Conservation (phyloP, 1,140 invertebrate genomes). For the Euwallacea similis region DNA sequence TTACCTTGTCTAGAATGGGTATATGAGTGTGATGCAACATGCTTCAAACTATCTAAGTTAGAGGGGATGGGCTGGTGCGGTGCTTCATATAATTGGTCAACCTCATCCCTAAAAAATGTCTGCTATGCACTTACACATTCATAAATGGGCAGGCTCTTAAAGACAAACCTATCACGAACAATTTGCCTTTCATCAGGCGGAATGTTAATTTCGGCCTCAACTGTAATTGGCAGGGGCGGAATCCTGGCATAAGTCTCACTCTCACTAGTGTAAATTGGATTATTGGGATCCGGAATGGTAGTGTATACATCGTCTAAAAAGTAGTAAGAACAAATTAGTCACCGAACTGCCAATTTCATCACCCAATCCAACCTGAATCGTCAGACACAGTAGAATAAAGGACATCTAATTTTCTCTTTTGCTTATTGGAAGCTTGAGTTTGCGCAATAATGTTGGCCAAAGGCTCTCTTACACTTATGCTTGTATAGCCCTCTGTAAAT, state of each 20-base stretch:
- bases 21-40: constrained; percentile 62
- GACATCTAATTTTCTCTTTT: constrained; percentile 62
- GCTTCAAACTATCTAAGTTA: constrained; percentile 62
- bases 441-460: constrained; percentile 71
- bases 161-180: neutral
- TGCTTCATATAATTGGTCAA: constrained; percentile 42
- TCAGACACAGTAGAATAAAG: constrained; percentile 84
- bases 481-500: constrained; percentile 80
- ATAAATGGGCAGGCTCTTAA: neutral
- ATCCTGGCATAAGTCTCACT: constrained; percentile 89
- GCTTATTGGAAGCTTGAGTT: constrained; percentile 54
- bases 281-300: constrained; percentile 80
- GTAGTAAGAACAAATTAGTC: constrained; percentile 1
- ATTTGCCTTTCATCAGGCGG: constrained; percentile 43
- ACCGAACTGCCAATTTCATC: neutral
- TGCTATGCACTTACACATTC: no score
- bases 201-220: constrained; percentile 58
- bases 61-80: constrained; percentile 60
- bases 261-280: constrained; percentile 72
- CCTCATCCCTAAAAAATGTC: constrained; percentile 10
- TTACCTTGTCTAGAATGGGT: constrained; percentile 67
- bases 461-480: constrained; percentile 86
- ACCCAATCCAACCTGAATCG: constrained; percentile 69
- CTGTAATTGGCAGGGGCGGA: constrained; percentile 64
- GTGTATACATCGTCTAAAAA: constrained; percentile 84